phyloP scores from a whole-genome alignment of 2,888 invertebrate genomes.

The Piscicola geometra region DNA sequence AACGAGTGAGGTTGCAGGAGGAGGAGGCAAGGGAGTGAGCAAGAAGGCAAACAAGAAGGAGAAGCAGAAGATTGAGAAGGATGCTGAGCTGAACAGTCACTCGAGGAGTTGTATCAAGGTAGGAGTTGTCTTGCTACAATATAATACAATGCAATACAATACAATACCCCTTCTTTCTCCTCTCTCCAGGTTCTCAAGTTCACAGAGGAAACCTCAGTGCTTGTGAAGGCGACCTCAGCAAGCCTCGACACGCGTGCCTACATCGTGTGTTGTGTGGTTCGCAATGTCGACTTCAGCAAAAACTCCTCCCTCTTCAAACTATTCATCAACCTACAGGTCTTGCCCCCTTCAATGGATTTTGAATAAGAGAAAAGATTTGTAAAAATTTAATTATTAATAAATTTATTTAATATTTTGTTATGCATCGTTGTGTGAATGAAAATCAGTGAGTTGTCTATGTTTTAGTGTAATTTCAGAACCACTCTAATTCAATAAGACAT shows the following conservation, averaged over 20 bases:
- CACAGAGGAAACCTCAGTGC: constrained; percentile 47
- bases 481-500: background rate
- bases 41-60: constrained; percentile 44
- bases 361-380: no score
- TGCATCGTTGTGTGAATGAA: no score
- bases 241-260: constrained; percentile 66
- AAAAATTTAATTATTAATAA: no score
- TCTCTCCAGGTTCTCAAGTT: constrained; percentile 53
- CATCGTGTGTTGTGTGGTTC: constrained; percentile 70
- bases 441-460: no score
- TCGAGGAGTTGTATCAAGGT: background rate
- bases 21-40: constrained; percentile 35
- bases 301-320: constrained; percentile 65
- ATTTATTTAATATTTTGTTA: no score
- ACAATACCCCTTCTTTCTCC: no score
- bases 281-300: constrained; percentile 62
- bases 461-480: background rate
- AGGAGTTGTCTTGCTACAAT: no score
- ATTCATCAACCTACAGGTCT: constrained; percentile 70
- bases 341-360: no score
- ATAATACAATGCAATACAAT: no score
- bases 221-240: constrained; percentile 46
- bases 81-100: constrained; percentile 55
- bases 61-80: constrained; percentile 39
- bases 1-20: background rate